Conservation (phyloP, 2,113 vertebrate species). For the Hippopotamus amphibius region DNA sequence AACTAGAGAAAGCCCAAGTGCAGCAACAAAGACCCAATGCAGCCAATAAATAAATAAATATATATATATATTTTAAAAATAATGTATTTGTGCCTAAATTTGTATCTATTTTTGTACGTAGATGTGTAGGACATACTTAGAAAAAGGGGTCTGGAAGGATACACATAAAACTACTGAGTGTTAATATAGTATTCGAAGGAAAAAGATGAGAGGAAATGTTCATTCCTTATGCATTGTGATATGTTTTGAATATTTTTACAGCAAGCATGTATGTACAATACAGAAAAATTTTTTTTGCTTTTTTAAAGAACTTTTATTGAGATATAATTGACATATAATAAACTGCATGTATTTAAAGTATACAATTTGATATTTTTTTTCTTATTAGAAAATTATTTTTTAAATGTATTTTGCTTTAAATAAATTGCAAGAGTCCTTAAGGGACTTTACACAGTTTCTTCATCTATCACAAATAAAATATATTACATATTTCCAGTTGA, state of each 20-base stretch:
- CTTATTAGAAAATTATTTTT: neutral
- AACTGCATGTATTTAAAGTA: too few species aligned
- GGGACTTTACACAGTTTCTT: neutral
- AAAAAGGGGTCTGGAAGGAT: neutral
- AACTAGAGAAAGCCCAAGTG: too few species aligned
- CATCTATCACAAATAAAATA: constrained; percentile 30
- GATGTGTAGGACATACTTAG: neutral
- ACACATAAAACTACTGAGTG: neutral
- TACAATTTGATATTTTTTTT: too few species aligned
- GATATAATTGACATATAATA: too few species aligned
- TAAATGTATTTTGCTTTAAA: neutral
- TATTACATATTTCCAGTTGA: neutral
- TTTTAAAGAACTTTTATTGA: too few species aligned
- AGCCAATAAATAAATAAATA: too few species aligned
- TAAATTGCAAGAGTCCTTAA: neutral
- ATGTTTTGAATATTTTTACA: constrained; percentile 12
- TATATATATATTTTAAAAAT: neutral
- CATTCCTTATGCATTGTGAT: neutral
- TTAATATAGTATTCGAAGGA: neutral
- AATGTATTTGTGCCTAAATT: neutral
- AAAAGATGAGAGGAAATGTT: neutral
- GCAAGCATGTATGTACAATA: neutral
- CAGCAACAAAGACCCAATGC: too few species aligned
- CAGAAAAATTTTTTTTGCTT: neutral
- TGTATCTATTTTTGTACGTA: neutral